Conservation (phyloP, 2,888 invertebrate genomes). For the Alloplasta piceator region DNA sequence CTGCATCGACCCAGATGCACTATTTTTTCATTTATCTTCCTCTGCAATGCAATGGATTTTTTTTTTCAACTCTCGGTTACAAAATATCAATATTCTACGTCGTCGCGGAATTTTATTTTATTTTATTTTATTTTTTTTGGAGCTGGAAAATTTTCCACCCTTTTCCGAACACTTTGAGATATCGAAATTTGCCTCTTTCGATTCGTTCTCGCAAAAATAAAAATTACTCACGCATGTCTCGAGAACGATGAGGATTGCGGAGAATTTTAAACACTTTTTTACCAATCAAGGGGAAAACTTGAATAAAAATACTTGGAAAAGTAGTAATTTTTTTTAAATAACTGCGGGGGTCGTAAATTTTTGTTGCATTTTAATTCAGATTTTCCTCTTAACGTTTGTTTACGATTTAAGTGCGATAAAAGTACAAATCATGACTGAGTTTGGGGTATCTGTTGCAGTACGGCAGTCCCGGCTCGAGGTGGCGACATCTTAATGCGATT, state of each 20-base stretch:
- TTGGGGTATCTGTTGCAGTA: conserved; percentile 89
- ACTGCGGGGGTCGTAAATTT: neutral
- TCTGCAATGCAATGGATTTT: too few species aligned
- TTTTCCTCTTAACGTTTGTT: conserved; percentile 2
- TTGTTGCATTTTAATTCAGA: conserved; percentile 4
- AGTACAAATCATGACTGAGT: conserved; percentile 76
- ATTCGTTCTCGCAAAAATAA: conserved; percentile 58
- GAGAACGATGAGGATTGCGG: conserved; percentile 22
- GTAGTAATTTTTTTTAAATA: too few species aligned
- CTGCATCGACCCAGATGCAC: conserved; percentile 3
- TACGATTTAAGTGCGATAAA: conserved; percentile 21
- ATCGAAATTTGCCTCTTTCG: conserved; percentile 56
- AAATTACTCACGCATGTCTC: conserved; percentile 35
- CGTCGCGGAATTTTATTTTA: neutral
- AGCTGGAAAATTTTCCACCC: neutral
- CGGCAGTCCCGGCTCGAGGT: conserved; percentile 95
- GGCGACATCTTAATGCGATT: conserved; percentile 90
- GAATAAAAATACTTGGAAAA: too few species aligned
- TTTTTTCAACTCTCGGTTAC: too few species aligned
- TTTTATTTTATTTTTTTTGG: neutral
- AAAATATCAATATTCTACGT: too few species aligned
- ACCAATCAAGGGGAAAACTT: neutral
- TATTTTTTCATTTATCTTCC: conserved; percentile 15
- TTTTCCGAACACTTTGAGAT: conserved; percentile 47
- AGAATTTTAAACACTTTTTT: conserved; percentile 10